A percentile compares a stretch with the other conserved stretches of the same genome.
Evolutionary conservation across 2,888 invertebrate species (phyloP).

Genomic region (Leptinotarsa juncta): DNA sequence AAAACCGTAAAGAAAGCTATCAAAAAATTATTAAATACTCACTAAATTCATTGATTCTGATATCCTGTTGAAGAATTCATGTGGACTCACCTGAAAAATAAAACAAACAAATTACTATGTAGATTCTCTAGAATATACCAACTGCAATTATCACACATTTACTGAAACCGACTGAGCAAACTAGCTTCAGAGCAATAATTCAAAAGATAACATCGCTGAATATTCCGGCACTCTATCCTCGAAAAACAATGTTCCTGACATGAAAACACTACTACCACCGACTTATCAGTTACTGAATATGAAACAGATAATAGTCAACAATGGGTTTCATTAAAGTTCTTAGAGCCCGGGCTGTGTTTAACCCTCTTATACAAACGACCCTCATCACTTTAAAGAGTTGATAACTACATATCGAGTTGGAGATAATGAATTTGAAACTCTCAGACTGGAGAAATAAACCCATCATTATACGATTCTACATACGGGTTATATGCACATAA

Average conservation of each 20-base stretch:
- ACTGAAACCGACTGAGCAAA: conserved; percentile 4
- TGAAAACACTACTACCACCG: conserved; percentile 35
- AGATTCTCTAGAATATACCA: background rate
- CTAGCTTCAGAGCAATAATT: conserved; percentile 16
- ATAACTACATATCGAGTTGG: conserved; percentile 12
- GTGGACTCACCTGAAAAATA: conserved; percentile 1
- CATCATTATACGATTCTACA: background rate
- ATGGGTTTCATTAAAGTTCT: conserved; percentile 43
- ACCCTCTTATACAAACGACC: conserved; percentile 36
- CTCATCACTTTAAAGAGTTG: conserved; percentile 28
- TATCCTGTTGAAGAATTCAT: background rate
- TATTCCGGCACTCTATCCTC: conserved; percentile 1
- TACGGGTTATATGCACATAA: background rate
- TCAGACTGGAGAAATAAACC: background rate
- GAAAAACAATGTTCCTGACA: conserved; percentile 33
- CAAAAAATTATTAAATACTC: background rate
- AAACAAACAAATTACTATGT: background rate
- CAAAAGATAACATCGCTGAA: conserved; percentile 15
- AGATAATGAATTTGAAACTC: background rate
- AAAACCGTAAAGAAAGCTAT: background rate
- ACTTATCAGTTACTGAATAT: conserved; percentile 39
- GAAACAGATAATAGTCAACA: conserved; percentile 37
- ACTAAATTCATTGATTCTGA: background rate
- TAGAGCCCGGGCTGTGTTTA: conserved; percentile 35
- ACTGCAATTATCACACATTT: conserved; percentile 1